Percentiles rank a stretch among this genome's conserved stretches.
Conservation (phyloP, 1,140 invertebrate genomes). For the Pomacea maculata region DNA sequence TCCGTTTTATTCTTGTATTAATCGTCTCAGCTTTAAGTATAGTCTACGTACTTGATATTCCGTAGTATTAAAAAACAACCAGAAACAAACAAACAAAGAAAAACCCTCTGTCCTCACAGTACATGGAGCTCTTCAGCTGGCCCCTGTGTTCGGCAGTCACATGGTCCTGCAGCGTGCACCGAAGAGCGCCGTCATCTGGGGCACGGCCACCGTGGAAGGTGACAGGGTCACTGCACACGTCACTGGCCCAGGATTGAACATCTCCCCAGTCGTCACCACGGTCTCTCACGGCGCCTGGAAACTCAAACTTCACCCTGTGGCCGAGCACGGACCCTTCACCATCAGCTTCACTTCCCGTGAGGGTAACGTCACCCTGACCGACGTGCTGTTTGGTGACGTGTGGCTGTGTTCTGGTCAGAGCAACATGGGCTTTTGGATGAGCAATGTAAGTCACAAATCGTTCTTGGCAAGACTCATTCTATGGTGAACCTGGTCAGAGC, state of each 20-base stretch:
- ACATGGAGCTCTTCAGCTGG: constrained; percentile 13
- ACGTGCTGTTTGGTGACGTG: constrained; percentile 59
- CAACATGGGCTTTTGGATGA: constrained; percentile 52
- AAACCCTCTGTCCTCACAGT: neutral
- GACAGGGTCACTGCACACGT: constrained; percentile 27
- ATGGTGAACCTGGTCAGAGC: too few species aligned
- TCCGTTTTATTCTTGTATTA: too few species aligned
- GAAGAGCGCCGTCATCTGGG: constrained; percentile 50
- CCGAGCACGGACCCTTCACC: constrained; percentile 25
- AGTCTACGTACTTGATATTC: too few species aligned
- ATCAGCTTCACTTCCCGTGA: constrained; percentile 31
- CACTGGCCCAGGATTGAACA: neutral
- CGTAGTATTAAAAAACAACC: too few species aligned
- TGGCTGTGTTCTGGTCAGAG: constrained; percentile 60
- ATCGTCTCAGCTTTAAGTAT: too few species aligned
- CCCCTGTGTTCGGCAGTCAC: constrained; percentile 42
- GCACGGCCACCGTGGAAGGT: constrained; percentile 34
- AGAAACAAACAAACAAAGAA: too few species aligned
- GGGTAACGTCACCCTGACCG: constrained; percentile 25
- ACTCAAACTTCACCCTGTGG: constrained; percentile 25
- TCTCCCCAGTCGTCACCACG: neutral
- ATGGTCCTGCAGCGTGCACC: constrained; percentile 55
- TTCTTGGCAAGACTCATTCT: too few species aligned
- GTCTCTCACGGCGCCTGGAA: constrained; percentile 23
- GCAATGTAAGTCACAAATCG: constrained; percentile 17